A percentile compares a stretch with the other conserved stretches of the same genome.
Conservation (phyloP, 2,888 invertebrate species). For the Petrolisthes cinctipes region DNA sequence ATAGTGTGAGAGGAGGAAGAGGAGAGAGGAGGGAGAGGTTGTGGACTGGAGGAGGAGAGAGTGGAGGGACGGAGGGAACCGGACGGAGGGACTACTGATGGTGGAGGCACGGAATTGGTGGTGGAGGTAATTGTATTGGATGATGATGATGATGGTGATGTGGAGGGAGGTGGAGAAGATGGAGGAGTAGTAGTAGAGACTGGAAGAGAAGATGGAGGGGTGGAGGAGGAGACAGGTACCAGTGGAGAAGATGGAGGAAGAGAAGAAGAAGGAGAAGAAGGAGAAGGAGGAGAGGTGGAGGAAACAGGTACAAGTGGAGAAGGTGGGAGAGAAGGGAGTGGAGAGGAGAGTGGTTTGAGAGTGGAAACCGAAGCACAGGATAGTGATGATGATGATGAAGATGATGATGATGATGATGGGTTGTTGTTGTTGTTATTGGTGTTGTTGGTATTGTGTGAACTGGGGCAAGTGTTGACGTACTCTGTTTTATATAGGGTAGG, state of each 20-base stretch:
- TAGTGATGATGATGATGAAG: slow-evolving; percentile 33
- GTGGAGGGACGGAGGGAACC: neutral
- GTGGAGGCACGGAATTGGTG: neutral
- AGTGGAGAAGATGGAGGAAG: neutral
- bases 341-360: slow-evolving; percentile 13
- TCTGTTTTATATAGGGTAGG: neutral
- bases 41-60: neutral
- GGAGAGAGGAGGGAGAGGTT: neutral
- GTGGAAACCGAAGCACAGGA: slow-evolving; percentile 21
- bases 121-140: neutral
- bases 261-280: neutral
- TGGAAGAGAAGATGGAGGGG: neutral
- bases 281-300: neutral
- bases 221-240: neutral
- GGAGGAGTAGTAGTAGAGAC: neutral
- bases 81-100: neutral
- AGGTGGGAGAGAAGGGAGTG: neutral
- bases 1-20: neutral
- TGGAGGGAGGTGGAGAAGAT: neutral
- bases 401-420: slow-evolving; percentile 9
- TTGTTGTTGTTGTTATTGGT: slow-evolving; percentile 23
- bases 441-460: slow-evolving; percentile 8
- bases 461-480: too few relatives aligned
- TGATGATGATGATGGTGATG: neutral
- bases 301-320: neutral